A percentile compares a stretch with the other conserved stretches of the same genome.
These are phyloP conservation scores for Andrena dorsata DNA, from an alignment of 2,888 invertebrate genomes.

Conservation along the genomic window DNA sequence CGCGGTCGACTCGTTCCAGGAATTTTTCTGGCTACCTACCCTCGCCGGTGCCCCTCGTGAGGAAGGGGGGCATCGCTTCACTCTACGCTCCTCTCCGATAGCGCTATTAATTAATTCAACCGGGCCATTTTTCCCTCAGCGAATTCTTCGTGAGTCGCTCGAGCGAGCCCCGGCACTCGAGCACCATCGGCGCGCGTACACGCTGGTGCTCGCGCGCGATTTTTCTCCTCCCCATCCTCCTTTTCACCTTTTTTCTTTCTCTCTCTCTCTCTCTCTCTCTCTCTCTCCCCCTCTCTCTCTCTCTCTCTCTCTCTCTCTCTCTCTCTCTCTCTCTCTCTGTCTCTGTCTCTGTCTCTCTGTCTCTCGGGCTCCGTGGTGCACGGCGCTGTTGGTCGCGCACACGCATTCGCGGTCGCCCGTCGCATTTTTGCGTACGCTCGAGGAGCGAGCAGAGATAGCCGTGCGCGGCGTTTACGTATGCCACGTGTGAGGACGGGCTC, in stretches of 20 bases:
- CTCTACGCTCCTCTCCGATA: constrained; percentile 53
- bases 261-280: constrained; percentile 16
- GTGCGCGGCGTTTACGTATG: constrained; percentile 49
- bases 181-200: constrained; percentile 36
- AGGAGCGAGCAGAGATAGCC: constrained; percentile 36
- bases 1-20: constrained; percentile 36
- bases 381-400: neutral
- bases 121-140: constrained; percentile 58
- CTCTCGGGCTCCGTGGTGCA: neutral
- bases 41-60: neutral
- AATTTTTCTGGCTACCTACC: constrained; percentile 26
- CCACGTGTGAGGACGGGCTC: constrained; percentile 63
- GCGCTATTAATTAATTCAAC: constrained; percentile 63
- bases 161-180: neutral
- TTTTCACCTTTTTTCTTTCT: constrained; percentile 8
- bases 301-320: constrained; percentile 14
- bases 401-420: neutral
- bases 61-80: neutral
- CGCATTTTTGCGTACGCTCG: constrained; percentile 51
- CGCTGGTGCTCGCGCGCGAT: constrained; percentile 29
- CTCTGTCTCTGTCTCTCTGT: constrained; percentile 17
- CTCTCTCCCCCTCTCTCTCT: constrained; percentile 19
- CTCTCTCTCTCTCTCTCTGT: constrained; percentile 12
- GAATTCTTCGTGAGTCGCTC: constrained; percentile 42
- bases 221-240: constrained; percentile 33